Conservation (phyloP, 2,113 vertebrate genomes). For the Psophia crepitans region DNA sequence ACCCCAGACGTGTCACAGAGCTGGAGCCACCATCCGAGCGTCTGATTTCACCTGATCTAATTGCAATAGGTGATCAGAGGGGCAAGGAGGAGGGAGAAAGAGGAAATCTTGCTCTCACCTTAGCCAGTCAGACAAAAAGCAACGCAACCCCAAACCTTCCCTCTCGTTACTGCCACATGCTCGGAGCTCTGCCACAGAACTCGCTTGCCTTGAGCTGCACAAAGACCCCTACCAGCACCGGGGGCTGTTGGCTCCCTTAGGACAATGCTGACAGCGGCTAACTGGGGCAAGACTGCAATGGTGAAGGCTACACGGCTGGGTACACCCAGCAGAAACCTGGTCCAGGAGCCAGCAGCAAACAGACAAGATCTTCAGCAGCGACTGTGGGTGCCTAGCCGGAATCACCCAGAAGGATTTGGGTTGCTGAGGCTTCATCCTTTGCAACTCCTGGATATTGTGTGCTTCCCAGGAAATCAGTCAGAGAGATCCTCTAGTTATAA, state of each 20-base stretch:
- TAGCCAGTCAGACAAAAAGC: neutral
- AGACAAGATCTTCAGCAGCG: neutral
- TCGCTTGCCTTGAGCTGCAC: neutral
- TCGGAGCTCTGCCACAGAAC: neutral
- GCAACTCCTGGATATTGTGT: neutral
- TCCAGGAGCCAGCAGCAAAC: neutral
- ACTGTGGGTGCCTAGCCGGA: neutral
- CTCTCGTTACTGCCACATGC: neutral
- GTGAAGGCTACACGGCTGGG: neutral
- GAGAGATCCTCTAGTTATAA: neutral
- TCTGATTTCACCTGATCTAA: slow-evolving; percentile 26
- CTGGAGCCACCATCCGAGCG: neutral
- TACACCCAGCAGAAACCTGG: neutral
- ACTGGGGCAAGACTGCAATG: neutral
- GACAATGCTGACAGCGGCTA: neutral
- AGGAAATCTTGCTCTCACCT: neutral
- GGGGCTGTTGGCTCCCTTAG: neutral
- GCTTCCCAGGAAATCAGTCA: neutral
- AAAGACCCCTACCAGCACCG: neutral
- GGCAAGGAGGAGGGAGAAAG: neutral
- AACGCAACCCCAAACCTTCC: neutral
- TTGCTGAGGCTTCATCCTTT: neutral
- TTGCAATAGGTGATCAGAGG: neutral
- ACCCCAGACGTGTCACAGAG: neutral
- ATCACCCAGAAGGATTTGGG: neutral